Conservation (phyloP, 2,888 invertebrate genomes). For the Calliphora vomitoria region DNA sequence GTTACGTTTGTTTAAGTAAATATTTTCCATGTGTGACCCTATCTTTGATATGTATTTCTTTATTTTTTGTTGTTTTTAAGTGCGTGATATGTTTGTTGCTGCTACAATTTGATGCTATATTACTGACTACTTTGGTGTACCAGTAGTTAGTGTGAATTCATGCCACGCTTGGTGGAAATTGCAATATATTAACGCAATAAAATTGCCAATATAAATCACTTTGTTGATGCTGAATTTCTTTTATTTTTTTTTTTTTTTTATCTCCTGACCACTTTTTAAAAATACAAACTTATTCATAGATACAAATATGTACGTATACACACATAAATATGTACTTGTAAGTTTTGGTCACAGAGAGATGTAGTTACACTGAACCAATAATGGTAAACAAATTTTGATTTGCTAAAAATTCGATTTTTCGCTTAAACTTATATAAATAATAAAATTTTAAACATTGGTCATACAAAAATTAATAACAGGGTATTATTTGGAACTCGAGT, state of each 20-base stretch:
- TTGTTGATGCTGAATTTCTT: slow-evolving; percentile 58
- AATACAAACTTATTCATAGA: slow-evolving; percentile 18
- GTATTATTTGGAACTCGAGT: too few relatives aligned
- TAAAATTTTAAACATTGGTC: too few relatives aligned
- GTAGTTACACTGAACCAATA: too few relatives aligned
- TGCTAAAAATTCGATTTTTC: too few relatives aligned
- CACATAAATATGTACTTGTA: too few relatives aligned
- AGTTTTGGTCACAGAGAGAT: too few relatives aligned
- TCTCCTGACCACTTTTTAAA: slow-evolving; percentile 52
- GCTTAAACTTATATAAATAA: too few relatives aligned
- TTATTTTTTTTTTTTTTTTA: slow-evolving; percentile 49
- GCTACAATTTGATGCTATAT: slow-evolving; percentile 54
- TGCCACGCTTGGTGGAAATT: slow-evolving; percentile 71
- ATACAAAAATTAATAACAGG: too few relatives aligned
- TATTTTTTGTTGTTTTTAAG: slow-evolving; percentile 63
- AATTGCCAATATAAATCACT: slow-evolving; percentile 76
- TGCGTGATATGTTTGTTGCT: slow-evolving; percentile 69
- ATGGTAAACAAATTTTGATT: neutral
- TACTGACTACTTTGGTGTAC: slow-evolving; percentile 43
- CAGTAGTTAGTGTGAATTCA: slow-evolving; percentile 73
- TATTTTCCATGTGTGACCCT: too few relatives aligned
- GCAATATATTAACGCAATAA: slow-evolving; percentile 74
- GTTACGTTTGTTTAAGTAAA: too few relatives aligned
- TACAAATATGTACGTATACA: neutral
- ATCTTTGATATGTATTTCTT: neutral